A percentile compares a stretch with the other conserved stretches of the same genome.
phyloP scores from a whole-genome alignment of 2,113 vertebrate species.

The Phodopus roborovskii region DNA sequence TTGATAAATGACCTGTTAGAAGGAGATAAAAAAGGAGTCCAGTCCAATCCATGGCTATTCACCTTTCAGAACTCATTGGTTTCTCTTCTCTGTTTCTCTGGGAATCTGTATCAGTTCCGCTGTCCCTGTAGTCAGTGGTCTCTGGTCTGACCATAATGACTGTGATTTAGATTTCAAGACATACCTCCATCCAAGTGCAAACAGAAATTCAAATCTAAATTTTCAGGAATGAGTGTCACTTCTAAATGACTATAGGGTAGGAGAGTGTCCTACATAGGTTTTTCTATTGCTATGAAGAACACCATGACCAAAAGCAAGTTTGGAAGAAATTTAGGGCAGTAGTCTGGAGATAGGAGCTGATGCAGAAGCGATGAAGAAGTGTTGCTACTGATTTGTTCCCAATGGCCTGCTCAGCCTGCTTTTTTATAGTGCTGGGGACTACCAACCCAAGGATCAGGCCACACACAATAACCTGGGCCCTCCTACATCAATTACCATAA shows the following conservation, averaged over 20 bases:
- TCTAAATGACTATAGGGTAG: background rate
- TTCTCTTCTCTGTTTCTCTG: background rate
- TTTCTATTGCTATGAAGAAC: background rate
- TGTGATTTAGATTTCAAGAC: background rate
- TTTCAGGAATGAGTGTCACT: background rate
- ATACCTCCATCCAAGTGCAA: background rate
- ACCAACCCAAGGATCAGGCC: background rate
- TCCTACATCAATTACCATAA: background rate
- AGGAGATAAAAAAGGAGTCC: background rate
- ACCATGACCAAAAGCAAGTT: background rate
- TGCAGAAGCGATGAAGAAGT: background rate
- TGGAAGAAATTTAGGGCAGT: background rate
- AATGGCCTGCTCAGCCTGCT: background rate
- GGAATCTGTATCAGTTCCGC: rapidly evolving
- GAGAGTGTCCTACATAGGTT: too few species aligned
- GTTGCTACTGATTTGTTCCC: background rate
- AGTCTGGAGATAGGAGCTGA: background rate
- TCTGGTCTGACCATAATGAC: too few species aligned
- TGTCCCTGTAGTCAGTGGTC: background rate
- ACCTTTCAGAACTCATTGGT: background rate
- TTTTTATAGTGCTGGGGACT: background rate
- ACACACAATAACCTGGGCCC: background rate
- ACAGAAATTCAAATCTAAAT: background rate
- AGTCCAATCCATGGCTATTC: background rate
- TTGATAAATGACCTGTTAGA: background rate